These are phyloP conservation scores for Euphydryas editha DNA, from an alignment of 2,888 invertebrate genomes.

Conservation along the genomic window DNA sequence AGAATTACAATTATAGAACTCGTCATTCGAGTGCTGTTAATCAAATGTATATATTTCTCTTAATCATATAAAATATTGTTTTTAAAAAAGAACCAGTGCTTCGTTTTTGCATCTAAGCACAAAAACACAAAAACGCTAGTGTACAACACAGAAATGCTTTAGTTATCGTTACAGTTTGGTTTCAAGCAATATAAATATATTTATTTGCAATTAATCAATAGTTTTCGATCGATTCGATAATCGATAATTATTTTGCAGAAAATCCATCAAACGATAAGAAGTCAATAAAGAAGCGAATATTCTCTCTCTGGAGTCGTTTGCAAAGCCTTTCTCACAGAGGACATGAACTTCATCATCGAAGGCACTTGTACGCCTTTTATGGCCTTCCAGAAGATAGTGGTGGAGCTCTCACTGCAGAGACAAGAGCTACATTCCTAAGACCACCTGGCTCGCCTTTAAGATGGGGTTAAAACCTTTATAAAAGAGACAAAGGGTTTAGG, in stretches of 20 bases:
- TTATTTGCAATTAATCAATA: no score
- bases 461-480: constrained; percentile 60
- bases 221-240: no score
- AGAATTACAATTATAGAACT: no score
- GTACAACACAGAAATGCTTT: no score
- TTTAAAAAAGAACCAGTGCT: no score
- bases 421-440: constrained; percentile 68
- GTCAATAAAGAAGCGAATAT: constrained; percentile 69
- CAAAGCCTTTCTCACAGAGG: constrained; percentile 74
- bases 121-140: no score
- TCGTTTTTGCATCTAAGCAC: no score
- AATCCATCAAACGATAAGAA: constrained; percentile 53
- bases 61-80: no score
- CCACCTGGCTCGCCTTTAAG: constrained; percentile 77
- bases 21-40: no score
- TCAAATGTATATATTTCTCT: no score
- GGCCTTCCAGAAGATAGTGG: constrained; percentile 66
- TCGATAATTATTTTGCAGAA: constrained; percentile 52
- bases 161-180: no score
- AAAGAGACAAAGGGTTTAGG: not conserved
- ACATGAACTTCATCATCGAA: constrained; percentile 71
- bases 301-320: constrained; percentile 75
- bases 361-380: constrained; percentile 72
- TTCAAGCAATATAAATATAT: no score
- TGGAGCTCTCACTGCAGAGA: constrained; percentile 70